Base-by-base conservation (phyloP, 2,888 invertebrate genomes). In the Hyalella azteca region DNA sequence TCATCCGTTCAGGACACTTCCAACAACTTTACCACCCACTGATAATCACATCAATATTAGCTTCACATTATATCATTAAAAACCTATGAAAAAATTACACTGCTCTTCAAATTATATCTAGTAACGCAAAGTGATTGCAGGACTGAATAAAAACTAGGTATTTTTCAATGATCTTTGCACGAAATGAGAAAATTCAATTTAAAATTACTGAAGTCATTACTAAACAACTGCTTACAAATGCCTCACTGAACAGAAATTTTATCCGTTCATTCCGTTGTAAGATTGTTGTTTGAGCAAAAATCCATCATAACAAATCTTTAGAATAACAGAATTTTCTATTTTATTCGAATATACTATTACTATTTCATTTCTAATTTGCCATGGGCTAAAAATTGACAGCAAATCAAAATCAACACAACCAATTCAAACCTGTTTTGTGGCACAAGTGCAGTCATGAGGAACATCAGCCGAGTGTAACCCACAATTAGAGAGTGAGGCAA, bases 401-500 rank as follows among this genome's bases (percentile, higher is more conserved):
- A 49, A 54, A 2, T 4, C 22, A 26, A 39, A 45, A 15, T 60
- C 11, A 36, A 19, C 41, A 15, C 40, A 1, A 26, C 48, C 36
- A 54, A 32, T 79, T 50, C 77, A 59, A 85, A 88, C 88, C 88
- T 87, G 39, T 93, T 91, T 78, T 93, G 91, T 75, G 91, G 90
- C 87, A 93, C 93, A 54, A 96, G 88, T 3, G 96, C 96, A 32
- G 97, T 96, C 78, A 96, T 90, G 78, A 98, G 90, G 88, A 97
- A 97, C 78, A 97, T 88, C 79, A 97, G 89, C 88, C 95, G 93
- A 91, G 95, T 92, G 87, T 97, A 95, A 89, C 93, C 97, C 85
- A 93, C 91, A 90, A 93, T 94, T 26, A 96, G 90, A 80, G 93
- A 92, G 86, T 92, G 90, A 49, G 92, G 91, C 78, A 92, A 89